phyloP scores from a whole-genome alignment of 37 sponge, comb jelly and placozoan genomes.

The Trichoplax adhaerens region DNA sequence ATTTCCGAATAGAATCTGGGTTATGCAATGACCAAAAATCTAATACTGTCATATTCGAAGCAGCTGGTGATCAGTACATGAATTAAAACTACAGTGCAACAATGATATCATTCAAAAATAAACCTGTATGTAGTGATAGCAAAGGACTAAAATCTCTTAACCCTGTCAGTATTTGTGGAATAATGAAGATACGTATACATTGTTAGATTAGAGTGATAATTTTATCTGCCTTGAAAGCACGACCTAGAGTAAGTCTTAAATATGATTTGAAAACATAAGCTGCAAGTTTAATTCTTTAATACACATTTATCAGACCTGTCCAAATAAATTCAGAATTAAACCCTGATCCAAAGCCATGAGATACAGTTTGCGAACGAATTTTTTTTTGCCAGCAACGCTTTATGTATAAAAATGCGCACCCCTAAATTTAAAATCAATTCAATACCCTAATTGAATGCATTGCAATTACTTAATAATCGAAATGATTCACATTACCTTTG shows the following conservation, averaged over 20 bases:
- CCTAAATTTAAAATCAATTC: conserved; percentile 13
- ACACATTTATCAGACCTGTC: conserved; percentile 22
- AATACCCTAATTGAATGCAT: background rate
- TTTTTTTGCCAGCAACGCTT: conserved; percentile 14
- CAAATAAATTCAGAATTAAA: conserved; percentile 55
- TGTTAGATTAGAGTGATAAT: too few relatives aligned
- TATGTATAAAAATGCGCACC: conserved; percentile 66
- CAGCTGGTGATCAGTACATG: too few relatives aligned
- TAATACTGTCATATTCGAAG: too few relatives aligned
- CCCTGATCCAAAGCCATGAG: conserved; percentile 52
- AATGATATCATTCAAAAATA: too few relatives aligned
- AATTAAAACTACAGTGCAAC: too few relatives aligned
- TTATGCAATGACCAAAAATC: too few relatives aligned
- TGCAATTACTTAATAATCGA: background rate
- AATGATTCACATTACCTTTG: conserved; percentile 35
- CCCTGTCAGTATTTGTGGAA: background rate
- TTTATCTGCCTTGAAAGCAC: too few relatives aligned
- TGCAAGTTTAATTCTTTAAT: too few relatives aligned
- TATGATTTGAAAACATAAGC: too few relatives aligned
- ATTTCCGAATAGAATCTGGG: too few relatives aligned
- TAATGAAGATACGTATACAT: background rate
- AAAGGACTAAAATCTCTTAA: conserved; percentile 19
- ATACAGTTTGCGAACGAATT: conserved; percentile 49
- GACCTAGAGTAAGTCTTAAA: too few relatives aligned
- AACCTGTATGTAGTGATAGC: conserved; percentile 24